Evolutionary conservation across 2,113 vertebrate genomes (phyloP).

Genomic region (Sceloporus undulatus): DNA sequence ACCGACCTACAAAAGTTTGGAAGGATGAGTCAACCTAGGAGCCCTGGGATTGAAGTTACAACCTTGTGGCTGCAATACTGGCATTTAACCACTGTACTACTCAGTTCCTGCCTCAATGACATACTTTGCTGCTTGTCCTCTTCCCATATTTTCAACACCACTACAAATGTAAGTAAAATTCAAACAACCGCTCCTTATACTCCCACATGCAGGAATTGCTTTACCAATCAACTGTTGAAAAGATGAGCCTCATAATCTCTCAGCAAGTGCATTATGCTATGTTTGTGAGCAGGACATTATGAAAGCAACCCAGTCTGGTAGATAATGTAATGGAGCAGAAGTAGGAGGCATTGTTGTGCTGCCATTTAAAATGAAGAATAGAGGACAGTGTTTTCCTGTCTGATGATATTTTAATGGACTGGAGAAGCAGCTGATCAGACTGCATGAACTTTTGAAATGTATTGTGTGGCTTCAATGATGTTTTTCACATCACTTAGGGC

Average conservation of each 20-base stretch:
- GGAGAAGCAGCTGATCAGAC: not conserved
- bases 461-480: not conserved
- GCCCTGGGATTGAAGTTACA: too few relatives aligned
- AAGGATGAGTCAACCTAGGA: too few relatives aligned
- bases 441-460: not conserved
- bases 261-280: not conserved
- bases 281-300: not conserved
- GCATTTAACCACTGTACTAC: too few relatives aligned
- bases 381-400: not conserved
- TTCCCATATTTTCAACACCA: not conserved
- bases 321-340: constrained; percentile 16
- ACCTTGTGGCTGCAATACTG: too few relatives aligned
- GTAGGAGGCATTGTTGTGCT: not conserved
- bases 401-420: constrained; percentile 1
- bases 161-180: not conserved
- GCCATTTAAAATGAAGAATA: not conserved
- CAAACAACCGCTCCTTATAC: not conserved
- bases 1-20: too few relatives aligned
- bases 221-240: not conserved
- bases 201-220: not conserved
- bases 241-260: not conserved
- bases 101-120: too few relatives aligned
- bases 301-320: not conserved
- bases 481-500: not conserved
- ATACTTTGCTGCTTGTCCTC: not conserved